phyloP scores from a whole-genome alignment of 2,888 invertebrate species.

The Clanis bilineata region DNA sequence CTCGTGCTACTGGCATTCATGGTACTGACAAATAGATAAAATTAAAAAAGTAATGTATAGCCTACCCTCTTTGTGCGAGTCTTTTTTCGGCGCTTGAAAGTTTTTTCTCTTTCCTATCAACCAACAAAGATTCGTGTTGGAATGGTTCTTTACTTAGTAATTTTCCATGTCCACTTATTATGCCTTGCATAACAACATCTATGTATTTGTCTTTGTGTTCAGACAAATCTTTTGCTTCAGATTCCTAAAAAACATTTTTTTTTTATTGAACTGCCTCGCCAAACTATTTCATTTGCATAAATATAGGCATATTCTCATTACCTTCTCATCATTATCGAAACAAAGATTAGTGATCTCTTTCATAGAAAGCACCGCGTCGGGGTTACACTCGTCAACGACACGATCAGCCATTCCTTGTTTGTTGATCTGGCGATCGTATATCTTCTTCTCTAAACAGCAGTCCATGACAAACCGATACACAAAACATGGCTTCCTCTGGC shows the following conservation, averaged over 20 bases:
- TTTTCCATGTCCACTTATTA: constrained; percentile 84
- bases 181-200: constrained; percentile 91
- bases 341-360: constrained; percentile 95
- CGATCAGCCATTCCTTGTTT: constrained; percentile 99
- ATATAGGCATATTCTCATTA: constrained; percentile 25
- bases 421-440: constrained; percentile 98
- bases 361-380: constrained; percentile 95
- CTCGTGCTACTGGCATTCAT: too few species aligned
- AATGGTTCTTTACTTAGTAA: constrained; percentile 92
- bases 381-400: constrained; percentile 98
- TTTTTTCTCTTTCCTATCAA: constrained; percentile 97
- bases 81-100: constrained; percentile 96
- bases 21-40: background rate
- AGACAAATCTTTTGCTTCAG: constrained; percentile 88
- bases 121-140: constrained; percentile 96
- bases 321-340: constrained; percentile 92
- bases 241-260: constrained; percentile 74
- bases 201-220: constrained; percentile 87
- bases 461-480: constrained; percentile 98
- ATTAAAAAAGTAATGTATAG: constrained; percentile 5
- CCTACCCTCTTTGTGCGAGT: constrained; percentile 90
- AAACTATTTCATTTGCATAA: background rate
- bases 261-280: background rate
- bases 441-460: constrained; percentile 98
- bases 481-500: constrained; percentile 96